A percentile compares a stretch with the other conserved stretches of the same genome.
Evolutionary conservation across 2,797 vertebrate genomes (phyloP).

Genomic region (Varecia variegata): DNA sequence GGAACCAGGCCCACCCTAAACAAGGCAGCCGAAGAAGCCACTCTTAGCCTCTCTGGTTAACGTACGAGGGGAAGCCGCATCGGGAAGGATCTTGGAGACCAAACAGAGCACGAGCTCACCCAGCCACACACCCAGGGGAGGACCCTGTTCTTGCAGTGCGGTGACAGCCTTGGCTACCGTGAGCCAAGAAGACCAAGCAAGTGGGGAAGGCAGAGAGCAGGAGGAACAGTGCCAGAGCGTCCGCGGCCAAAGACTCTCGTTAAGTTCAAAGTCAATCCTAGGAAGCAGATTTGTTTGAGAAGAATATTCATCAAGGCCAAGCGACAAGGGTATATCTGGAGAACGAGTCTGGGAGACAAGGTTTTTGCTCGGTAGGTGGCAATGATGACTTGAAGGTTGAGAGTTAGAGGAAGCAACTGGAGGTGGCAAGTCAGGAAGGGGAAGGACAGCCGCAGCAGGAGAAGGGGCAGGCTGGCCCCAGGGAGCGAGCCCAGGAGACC

Average conservation of each 20-base stretch:
- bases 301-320: not conserved
- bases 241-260: no score
- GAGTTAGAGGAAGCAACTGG: no score
- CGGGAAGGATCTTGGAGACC: not conserved
- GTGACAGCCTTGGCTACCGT: not conserved
- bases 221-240: not conserved
- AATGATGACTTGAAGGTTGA: not conserved
- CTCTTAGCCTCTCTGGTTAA: not conserved
- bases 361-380: not conserved
- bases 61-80: not conserved
- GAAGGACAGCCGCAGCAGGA: not conserved
- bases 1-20: not conserved
- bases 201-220: not conserved
- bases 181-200: not conserved
- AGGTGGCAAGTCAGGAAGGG: not conserved
- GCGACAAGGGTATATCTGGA: not conserved
- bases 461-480: fast-evolving
- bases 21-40: no score
- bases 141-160: no score
- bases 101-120: not conserved
- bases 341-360: not conserved
- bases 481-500: not conserved
- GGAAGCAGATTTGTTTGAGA: not conserved
- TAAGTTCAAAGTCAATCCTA: not conserved
- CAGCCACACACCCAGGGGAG: not conserved